phyloP scores from a whole-genome alignment of 2,888 invertebrate genomes.

The Scelioninae gen. 2 region DNA sequence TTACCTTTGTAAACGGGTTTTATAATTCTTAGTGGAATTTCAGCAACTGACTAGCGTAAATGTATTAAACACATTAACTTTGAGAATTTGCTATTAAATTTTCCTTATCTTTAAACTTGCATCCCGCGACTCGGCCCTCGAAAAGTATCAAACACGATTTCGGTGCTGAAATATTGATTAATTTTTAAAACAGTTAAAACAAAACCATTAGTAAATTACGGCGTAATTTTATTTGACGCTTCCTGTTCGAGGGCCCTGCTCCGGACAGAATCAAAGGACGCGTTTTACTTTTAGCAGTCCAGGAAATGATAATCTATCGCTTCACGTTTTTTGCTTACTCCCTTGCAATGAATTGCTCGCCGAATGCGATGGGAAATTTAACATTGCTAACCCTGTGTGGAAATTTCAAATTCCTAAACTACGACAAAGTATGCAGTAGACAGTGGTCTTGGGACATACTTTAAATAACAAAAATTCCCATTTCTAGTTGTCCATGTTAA shows the following conservation, averaged over 20 bases:
- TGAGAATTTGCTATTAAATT: too few relatives aligned
- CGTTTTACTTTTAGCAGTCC: slow-evolving; percentile 35
- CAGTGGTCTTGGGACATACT: slow-evolving; percentile 38
- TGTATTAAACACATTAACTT: too few relatives aligned
- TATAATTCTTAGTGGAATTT: too few relatives aligned
- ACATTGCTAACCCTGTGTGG: slow-evolving; percentile 29
- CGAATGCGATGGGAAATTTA: slow-evolving; percentile 30
- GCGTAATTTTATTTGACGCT: background rate
- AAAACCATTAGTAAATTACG: too few relatives aligned
- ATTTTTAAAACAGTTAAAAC: background rate
- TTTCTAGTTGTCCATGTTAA: too few relatives aligned
- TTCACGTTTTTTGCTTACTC: slow-evolving; percentile 31
- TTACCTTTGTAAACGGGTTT: too few relatives aligned
- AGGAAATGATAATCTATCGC: slow-evolving; percentile 44
- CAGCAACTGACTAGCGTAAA: too few relatives aligned
- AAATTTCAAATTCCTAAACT: slow-evolving; percentile 41
- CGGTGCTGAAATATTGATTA: too few relatives aligned
- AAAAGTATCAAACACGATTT: too few relatives aligned
- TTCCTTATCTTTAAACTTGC: too few relatives aligned
- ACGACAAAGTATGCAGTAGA: slow-evolving; percentile 41
- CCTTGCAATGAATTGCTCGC: slow-evolving; percentile 26
- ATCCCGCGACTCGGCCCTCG: too few relatives aligned
- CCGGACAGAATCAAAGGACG: slow-evolving; percentile 24
- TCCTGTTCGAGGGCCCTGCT: slow-evolving; percentile 9
- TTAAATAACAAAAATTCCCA: too few relatives aligned